Evolutionary conservation across 35 echinoderm and acorn worm genomes (phyloP).

Genomic region (Ophiothrix spiculata): DNA sequence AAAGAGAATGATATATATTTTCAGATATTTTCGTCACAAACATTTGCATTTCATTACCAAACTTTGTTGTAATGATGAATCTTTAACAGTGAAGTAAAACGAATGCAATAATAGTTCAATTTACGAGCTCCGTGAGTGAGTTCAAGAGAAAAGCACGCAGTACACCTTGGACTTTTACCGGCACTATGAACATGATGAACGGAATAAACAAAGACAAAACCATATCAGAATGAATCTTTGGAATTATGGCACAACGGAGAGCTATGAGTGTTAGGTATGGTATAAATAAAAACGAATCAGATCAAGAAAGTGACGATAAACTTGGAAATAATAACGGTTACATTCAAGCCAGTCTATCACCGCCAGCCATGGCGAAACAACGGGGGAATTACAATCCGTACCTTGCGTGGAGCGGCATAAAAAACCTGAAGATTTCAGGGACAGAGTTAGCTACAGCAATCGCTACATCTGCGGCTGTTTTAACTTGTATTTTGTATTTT

Average conservation of each 20-base stretch:
- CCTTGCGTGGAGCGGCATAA: constrained; percentile 81
- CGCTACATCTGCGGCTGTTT: constrained; percentile 40
- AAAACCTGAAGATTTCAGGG: constrained; percentile 63
- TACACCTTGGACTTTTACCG: too few relatives aligned
- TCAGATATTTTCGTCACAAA: too few relatives aligned
- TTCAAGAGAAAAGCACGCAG: too few relatives aligned
- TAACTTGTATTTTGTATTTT: constrained; percentile 61
- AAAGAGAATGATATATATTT: too few relatives aligned
- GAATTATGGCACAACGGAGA: constrained; percentile 52
- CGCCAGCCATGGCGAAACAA: constrained; percentile 38
- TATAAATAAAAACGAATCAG: constrained; percentile 45
- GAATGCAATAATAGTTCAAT: too few relatives aligned
- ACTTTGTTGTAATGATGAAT: too few relatives aligned
- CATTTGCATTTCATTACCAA: too few relatives aligned
- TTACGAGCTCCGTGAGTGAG: too few relatives aligned
- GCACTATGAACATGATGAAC: too few relatives aligned
- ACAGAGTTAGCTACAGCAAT: constrained; percentile 53
- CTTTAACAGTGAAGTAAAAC: too few relatives aligned
- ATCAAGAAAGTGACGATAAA: constrained; percentile 58
- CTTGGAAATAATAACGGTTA: constrained; percentile 99
- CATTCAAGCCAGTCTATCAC: constrained; percentile 62
- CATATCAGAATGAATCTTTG: not conserved
- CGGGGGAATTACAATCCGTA: constrained; percentile 83
- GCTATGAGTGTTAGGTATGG: constrained; percentile 53
- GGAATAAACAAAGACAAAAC: too few relatives aligned